phyloP scores from a whole-genome alignment of 2,888 invertebrate genomes.

The Catocala sponsa region DNA sequence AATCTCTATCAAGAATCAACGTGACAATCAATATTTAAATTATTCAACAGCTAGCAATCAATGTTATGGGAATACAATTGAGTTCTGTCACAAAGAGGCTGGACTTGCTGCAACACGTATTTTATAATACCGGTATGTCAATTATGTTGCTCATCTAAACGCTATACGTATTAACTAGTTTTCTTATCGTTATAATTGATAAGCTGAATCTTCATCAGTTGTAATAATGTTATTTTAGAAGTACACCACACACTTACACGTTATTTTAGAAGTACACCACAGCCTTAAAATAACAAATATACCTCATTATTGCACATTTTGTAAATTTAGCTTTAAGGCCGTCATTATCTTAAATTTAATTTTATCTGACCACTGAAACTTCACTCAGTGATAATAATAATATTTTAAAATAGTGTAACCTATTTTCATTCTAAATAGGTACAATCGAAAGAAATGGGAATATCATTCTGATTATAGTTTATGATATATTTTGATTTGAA shows the following conservation, averaged over 20 bases:
- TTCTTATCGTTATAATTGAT: not conserved
- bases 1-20: no score
- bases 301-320: conserved; percentile 13
- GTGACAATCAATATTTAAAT: no score
- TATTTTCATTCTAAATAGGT: not conserved
- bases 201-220: not conserved
- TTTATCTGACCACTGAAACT: not conserved
- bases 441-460: not conserved
- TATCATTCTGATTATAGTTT: not conserved
- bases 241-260: conserved; percentile 5
- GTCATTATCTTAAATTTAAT: conserved; percentile 1
- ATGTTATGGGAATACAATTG: no score
- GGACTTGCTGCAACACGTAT: no score
- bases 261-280: conserved; percentile 13
- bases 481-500: not conserved
- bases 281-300: conserved; percentile 11
- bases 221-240: conserved; percentile 8
- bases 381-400: not conserved
- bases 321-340: conserved; percentile 8
- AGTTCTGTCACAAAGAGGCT: no score
- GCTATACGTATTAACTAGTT: conserved; percentile 8
- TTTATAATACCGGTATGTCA: no score
- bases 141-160: not conserved
- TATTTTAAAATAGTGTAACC: not conserved
- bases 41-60: no score